Conservation (phyloP, 1,140 invertebrate genomes). For the Anastatus disparis region DNA sequence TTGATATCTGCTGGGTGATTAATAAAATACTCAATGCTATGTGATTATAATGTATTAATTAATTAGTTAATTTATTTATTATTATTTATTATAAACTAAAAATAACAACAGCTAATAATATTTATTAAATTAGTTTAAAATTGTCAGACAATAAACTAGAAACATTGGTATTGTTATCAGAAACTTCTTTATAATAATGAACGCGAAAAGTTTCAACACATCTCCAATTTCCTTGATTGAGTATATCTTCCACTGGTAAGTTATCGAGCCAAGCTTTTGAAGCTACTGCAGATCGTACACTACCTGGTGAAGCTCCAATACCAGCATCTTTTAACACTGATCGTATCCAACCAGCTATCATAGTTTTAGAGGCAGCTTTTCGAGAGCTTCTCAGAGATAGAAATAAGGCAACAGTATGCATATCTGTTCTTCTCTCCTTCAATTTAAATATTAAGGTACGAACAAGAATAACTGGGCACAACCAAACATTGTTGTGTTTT, state of each 20-base stretch:
- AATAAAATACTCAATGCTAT: too few species aligned
- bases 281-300: slow-evolving; percentile 50
- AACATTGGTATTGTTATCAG: too few species aligned
- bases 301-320: slow-evolving; percentile 46
- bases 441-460: neutral
- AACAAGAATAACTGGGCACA: neutral
- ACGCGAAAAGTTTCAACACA: slow-evolving; percentile 47
- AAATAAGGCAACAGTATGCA: slow-evolving; percentile 22
- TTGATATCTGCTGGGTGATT: too few species aligned
- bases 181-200: slow-evolving; percentile 45
- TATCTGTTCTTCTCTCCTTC: slow-evolving; percentile 3
- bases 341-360: slow-evolving; percentile 50
- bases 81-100: too few species aligned
- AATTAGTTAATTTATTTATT: too few species aligned
- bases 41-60: too few species aligned
- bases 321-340: slow-evolving; percentile 43
- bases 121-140: too few species aligned
- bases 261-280: slow-evolving; percentile 44
- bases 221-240: slow-evolving; percentile 48
- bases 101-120: too few species aligned
- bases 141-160: too few species aligned
- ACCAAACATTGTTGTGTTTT: neutral
- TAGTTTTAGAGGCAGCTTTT: slow-evolving; percentile 41
- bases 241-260: slow-evolving; percentile 46
- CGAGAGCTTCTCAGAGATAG: slow-evolving; percentile 19